These are phyloP conservation scores for Porites lutea DNA, from an alignment of 64 coral and sea anemone genomes.

Conservation along the genomic window DNA sequence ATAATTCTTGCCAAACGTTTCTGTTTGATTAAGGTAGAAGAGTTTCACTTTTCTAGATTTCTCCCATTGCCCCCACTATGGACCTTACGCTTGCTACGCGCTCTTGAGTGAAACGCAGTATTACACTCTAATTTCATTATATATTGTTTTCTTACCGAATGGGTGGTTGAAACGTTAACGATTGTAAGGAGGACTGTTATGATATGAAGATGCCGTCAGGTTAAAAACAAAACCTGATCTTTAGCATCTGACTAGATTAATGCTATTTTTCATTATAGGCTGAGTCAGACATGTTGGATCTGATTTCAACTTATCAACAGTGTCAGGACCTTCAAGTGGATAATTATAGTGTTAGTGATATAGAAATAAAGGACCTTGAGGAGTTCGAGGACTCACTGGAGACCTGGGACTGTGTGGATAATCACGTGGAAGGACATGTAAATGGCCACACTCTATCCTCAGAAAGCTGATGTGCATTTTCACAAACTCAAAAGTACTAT, in stretches of 20 bases:
- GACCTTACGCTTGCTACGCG: no score
- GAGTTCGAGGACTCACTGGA: conserved; percentile 89
- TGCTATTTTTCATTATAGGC: conserved; percentile 26
- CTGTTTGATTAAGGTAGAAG: no score
- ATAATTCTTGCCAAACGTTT: no score
- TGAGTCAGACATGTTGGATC: conserved; percentile 66
- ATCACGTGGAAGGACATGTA: neutral
- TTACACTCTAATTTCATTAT: no score
- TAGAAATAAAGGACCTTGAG: conserved; percentile 85
- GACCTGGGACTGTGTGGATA: conserved; percentile 81
- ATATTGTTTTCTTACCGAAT: no score
- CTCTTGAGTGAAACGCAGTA: no score
- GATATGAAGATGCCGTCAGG: no score
- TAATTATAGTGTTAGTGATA: conserved; percentile 32
- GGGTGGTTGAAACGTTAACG: no score
- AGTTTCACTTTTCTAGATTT: no score
- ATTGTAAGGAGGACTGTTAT: no score
- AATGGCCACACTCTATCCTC: neutral
- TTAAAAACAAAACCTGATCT: no score
- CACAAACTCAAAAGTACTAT: neutral
- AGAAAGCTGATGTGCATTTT: neutral
- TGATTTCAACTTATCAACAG: conserved; percentile 88
- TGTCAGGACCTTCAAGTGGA: conserved; percentile 79
- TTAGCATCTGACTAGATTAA: neutral
- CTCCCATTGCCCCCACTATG: no score